Base-by-base conservation (phyloP, 2,888 invertebrate species). In the Sesia bembeciformis region DNA sequence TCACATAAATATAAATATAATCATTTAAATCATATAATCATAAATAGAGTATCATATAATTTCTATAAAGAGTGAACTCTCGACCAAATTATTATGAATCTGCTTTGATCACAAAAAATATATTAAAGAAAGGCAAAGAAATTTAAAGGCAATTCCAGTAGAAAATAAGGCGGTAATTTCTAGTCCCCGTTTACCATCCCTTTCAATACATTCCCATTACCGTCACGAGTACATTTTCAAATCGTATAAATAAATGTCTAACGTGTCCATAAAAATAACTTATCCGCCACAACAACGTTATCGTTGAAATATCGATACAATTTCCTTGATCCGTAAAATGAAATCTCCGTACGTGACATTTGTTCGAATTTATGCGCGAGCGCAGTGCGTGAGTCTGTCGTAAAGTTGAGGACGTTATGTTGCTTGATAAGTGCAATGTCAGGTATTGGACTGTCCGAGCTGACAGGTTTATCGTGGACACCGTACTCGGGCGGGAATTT, bases 361-460 rank as follows among this genome's bases (percentile, higher is more conserved):
- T 78, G 76, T 80, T 79, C 70, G 68, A 84, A 84, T 86, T 87
- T 88, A 87, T 84, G 76, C 77, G 74, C 76, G 72, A 74, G 78
- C 76, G 77, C 73, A 67, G 72, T 71, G 67, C 63, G 76, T 76
- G 74, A 75, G 77, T 76, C 68, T 52, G 84, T 87, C 86, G 85
- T 88, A 87, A 88, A 85, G 70, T 84, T 84, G 85, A 84, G 72
- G 84, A 86, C 76, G 81, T 87, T 82, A 87, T 86, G 84, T 81
- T 74, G 75, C 61, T 76, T 85, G 87, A 88, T 88, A 88, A 87
- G 84, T 84, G 78, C 81, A 75, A 78, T 70, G 79, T 78, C 77
- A 77, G 72, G 76, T 78, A 77, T 78, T 81, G 76, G 78, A 81
- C 76, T 80, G 86, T 86, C 84, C 64, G 62, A 61, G 62, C 58